These are phyloP conservation scores for Propsilocerus akamusi DNA, from an alignment of 1,140 invertebrate genomes.

Conservation along the genomic window DNA sequence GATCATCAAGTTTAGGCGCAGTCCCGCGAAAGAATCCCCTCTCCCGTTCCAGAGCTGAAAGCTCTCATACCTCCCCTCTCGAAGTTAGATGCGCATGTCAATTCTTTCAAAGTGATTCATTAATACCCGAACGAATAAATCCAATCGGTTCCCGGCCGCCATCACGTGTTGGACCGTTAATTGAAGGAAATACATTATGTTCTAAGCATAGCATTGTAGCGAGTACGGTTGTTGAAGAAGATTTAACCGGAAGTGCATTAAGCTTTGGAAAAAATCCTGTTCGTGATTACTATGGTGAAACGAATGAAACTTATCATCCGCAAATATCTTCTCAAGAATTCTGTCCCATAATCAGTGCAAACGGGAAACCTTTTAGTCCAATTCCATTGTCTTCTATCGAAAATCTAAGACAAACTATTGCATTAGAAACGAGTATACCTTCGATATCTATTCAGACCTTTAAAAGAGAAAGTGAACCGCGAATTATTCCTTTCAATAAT, in stretches of 20 bases:
- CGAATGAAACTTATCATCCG: not conserved
- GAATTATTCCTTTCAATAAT: too few relatives aligned
- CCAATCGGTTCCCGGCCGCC: constrained; percentile 34
- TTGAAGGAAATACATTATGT: constrained; percentile 8
- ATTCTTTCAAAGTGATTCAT: constrained; percentile 57
- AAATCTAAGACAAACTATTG: too few relatives aligned
- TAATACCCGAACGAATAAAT: constrained; percentile 50
- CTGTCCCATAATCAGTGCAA: too few relatives aligned
- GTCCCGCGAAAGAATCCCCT: constrained; percentile 32
- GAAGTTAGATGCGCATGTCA: constrained; percentile 70
- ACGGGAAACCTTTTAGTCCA: too few relatives aligned
- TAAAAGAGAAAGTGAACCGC: too few relatives aligned
- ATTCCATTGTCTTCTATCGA: too few relatives aligned
- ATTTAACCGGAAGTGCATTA: not conserved
- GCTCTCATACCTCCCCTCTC: constrained; percentile 43
- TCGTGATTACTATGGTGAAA: constrained; percentile 4
- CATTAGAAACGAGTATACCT: too few relatives aligned
- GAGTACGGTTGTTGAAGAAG: not conserved
- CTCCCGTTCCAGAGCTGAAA: constrained; percentile 33
- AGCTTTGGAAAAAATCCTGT: not conserved
- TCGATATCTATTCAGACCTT: too few relatives aligned
- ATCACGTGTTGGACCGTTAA: constrained; percentile 26
- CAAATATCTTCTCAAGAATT: too few relatives aligned
- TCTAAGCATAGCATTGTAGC: not conserved
- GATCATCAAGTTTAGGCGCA: constrained; percentile 41